A percentile compares a stretch with the other conserved stretches of the same genome.
Conservation (phyloP, 1,140 invertebrate genomes). For the Araneus ventricosus region DNA sequence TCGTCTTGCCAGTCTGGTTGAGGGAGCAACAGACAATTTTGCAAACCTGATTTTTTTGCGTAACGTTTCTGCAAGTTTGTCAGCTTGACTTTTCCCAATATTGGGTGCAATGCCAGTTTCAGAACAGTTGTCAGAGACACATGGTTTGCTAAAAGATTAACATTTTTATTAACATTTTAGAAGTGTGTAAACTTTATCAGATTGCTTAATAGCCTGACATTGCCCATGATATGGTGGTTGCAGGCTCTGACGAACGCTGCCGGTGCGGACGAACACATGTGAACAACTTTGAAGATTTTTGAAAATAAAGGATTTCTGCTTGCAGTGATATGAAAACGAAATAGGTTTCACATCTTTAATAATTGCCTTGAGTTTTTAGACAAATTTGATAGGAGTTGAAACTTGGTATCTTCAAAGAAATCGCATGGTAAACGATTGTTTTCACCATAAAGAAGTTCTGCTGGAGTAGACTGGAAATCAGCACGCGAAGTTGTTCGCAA, state of each 20-base stretch:
- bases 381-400: background rate
- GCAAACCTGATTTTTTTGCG: too few species aligned
- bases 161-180: background rate
- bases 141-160: background rate
- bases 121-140: background rate
- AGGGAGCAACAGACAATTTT: too few species aligned
- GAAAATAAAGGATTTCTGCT: background rate
- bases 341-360: background rate
- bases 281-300: conserved; percentile 10
- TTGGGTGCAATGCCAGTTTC: background rate
- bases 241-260: background rate
- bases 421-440: background rate
- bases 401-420: background rate
- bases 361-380: too few species aligned
- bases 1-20: too few species aligned
- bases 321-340: background rate
- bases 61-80: too few species aligned
- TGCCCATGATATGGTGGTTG: conserved; percentile 36
- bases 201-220: background rate
- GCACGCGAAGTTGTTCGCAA: background rate
- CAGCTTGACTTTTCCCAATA: too few species aligned
- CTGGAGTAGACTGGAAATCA: background rate
- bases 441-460: conserved; percentile 7
- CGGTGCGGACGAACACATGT: conserved; percentile 6
- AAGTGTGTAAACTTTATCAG: background rate